A percentile compares a stretch with the other conserved stretches of the same genome.
phyloP scores from a whole-genome alignment of 2,113 vertebrate genomes.

The Pagrus major region DNA sequence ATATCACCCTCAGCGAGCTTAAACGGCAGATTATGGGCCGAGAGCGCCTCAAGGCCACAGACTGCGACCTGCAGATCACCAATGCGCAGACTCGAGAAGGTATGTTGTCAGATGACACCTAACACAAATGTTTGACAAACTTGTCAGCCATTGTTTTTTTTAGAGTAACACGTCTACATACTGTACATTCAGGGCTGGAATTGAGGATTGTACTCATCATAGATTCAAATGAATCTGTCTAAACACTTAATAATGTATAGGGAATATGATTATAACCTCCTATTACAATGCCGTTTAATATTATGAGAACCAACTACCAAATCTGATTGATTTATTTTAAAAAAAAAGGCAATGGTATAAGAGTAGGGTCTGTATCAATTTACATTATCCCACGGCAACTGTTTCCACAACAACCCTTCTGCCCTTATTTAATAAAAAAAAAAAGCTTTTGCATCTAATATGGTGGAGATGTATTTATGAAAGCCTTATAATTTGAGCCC shows the following conservation, averaged over 20 bases:
- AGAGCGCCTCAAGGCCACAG: conserved; percentile 96
- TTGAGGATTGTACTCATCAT: accelerated
- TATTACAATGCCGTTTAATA: not conserved
- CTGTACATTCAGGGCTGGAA: not conserved
- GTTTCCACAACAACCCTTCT: no score
- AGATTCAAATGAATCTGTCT: no score
- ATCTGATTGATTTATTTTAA: no score
- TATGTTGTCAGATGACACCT: conserved; percentile 63
- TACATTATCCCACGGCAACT: no score
- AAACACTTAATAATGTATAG: not conserved
- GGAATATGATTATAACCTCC: not conserved
- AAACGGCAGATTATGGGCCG: conserved; percentile 98
- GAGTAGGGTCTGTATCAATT: no score
- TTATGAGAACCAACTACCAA: not conserved
- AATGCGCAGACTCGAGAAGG: conserved; percentile 99
- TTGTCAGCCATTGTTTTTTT: not conserved
- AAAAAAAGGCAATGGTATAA: no score
- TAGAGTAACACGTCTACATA: not conserved
- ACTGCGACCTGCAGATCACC: conserved; percentile 98
- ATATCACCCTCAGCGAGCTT: conserved; percentile 96
- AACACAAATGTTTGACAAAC: not conserved
- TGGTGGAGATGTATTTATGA: no score
- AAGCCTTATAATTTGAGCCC: no score
- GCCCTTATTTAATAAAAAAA: no score
- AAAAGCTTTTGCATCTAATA: not conserved